A percentile compares a stretch with the other conserved stretches of the same genome.
phyloP scores from a whole-genome alignment of 2,888 invertebrate genomes.

The Stenurella melanura region DNA sequence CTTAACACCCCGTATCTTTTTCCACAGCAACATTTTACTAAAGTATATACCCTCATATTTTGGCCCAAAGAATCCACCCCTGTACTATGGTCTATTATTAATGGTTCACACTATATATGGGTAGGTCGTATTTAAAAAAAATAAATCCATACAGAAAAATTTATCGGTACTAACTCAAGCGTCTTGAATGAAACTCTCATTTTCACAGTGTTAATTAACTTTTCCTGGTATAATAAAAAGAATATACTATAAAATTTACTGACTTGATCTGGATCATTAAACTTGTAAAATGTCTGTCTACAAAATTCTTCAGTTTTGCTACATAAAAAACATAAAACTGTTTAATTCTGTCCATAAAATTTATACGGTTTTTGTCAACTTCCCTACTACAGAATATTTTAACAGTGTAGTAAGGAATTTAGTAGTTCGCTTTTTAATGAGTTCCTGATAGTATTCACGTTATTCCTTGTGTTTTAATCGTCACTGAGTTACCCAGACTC shows the following conservation, averaged over 20 bases:
- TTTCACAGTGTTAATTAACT: not conserved
- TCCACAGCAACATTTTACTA: too few relatives aligned
- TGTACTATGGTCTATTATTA: too few relatives aligned
- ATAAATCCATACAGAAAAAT: too few relatives aligned
- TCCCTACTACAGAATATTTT: conserved; percentile 13
- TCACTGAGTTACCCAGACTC: conserved; percentile 33
- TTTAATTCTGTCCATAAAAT: conserved; percentile 1
- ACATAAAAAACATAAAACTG: conserved; percentile 2
- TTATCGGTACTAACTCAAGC: not conserved
- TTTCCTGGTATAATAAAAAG: not conserved
- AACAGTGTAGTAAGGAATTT: conserved; percentile 26
- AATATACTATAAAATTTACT: not conserved
- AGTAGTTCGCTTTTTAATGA: conserved; percentile 20
- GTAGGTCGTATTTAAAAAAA: too few relatives aligned
- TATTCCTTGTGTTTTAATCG: conserved; percentile 14
- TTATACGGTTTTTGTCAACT: conserved; percentile 7
- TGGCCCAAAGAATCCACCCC: too few relatives aligned
- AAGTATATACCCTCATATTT: too few relatives aligned
- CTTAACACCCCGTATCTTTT: too few relatives aligned
- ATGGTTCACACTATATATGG: too few relatives aligned
- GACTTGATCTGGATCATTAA: not conserved
- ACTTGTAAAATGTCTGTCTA: not conserved
- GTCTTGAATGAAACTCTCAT: not conserved
- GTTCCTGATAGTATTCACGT: conserved; percentile 36
- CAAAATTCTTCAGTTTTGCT: not conserved